Evolutionary conservation across 2,888 invertebrate genomes (phyloP).

Genomic region (Arge pagana): DNA sequence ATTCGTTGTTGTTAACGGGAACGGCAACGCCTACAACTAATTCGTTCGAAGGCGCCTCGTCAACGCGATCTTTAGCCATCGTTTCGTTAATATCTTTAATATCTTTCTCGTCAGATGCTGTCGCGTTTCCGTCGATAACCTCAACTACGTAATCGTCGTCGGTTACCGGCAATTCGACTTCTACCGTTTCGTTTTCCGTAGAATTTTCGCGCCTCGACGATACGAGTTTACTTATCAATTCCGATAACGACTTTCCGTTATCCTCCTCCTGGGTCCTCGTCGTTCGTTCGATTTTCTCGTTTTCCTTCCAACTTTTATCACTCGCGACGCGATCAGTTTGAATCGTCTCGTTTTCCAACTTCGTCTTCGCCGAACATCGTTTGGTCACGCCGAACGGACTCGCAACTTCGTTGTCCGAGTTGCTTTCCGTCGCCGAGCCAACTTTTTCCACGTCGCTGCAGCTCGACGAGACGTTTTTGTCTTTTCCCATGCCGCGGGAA

Average conservation of each 20-base stretch:
- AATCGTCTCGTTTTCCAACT: slow-evolving; percentile 38
- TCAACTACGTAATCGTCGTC: neutral
- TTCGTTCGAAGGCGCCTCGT: neutral
- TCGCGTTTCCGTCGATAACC: neutral
- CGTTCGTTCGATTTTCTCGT: neutral
- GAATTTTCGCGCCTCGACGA: neutral
- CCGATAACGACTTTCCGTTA: neutral
- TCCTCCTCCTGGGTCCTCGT: neutral
- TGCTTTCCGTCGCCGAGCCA: slow-evolving; percentile 20
- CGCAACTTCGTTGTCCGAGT: slow-evolving; percentile 2
- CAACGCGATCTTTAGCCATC: slow-evolving; percentile 1
- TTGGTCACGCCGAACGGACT: slow-evolving; percentile 26
- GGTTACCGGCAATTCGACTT: neutral
- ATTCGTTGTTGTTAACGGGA: neutral
- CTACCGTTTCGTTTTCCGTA: neutral
- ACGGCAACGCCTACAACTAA: slow-evolving; percentile 6
- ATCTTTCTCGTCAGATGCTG: too few species aligned
- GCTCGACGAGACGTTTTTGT: slow-evolving; percentile 19
- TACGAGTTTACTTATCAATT: neutral
- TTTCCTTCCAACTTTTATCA: neutral
- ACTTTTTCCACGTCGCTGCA: slow-evolving; percentile 27
- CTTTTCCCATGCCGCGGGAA: slow-evolving; percentile 25
- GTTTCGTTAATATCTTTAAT: slow-evolving; percentile 9
- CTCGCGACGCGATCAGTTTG: slow-evolving; percentile 17
- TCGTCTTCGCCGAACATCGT: slow-evolving; percentile 35